Base-by-base conservation (phyloP, 2,113 vertebrate genomes). In the Lepidiolamprologus cunningtoni region DNA sequence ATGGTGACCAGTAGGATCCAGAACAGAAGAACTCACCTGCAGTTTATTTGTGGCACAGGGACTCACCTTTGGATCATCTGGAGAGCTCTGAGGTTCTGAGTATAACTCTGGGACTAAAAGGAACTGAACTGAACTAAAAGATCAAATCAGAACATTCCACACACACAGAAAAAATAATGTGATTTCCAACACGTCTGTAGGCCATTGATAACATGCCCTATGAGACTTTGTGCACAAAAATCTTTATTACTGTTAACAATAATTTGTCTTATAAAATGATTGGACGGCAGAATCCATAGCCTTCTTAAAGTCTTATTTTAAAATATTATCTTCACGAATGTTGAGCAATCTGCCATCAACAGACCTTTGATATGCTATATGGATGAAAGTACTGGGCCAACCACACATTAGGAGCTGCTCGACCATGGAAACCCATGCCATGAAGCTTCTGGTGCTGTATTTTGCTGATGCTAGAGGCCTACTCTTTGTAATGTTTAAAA, bases 131-230 rank as follows among this genome's bases (percentile, higher is more conserved):
- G 73, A 78, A 78, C 21, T 52, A 50, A 53, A 35, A 55, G 55
- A 71, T 79, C 37, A 53, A 45, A 84, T 37, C 68, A 79, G 79
- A 88, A 87, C 87, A 85, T 87, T 91, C 57, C 82, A 89, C 33
- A 16, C 9, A 14, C 5, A 61, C 9, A 4, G 8, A 55, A 47
- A 79, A 28, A 28, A 50, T 19, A 82, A 55, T 6, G 53, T 84
- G 16, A 37, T 89, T 87, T 91, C 80, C 89, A 90, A 35, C 87
- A 88, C 14, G 53, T 90, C 82, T 86, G 87, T 63, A 35, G 40
- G 71, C 40, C 45, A 33, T 5, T 17, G 42, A n/a, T 50, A 26
- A 52, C 40, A 40, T 21, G 52, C 58, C 66, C 84, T 71, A 26
- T 86, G 76, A 80, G 7, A n/a, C 57, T 57, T 37, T 63, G 55